Evolutionary conservation across 2,888 invertebrate species (phyloP).

Genomic region (Stramonita haemastoma): DNA sequence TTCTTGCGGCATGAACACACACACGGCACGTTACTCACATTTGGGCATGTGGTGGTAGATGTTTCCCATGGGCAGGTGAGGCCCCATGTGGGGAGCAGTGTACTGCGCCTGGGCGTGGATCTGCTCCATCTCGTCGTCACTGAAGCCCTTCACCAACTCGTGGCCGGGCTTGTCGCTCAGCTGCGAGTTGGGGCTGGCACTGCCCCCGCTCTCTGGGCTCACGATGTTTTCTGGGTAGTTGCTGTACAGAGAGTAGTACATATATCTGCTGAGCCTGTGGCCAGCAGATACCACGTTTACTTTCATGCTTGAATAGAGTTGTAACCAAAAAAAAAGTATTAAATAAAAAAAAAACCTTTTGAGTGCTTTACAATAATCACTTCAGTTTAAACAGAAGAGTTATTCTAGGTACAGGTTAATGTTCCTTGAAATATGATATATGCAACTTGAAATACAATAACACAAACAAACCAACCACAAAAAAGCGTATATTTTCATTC

Average conservation of each 20-base stretch:
- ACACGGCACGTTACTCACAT: conserved; percentile 52
- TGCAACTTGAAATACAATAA: too few species aligned
- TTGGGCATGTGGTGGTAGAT: conserved; percentile 75
- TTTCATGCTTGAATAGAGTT: neutral
- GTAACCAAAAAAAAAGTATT: neutral
- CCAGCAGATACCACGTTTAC: neutral
- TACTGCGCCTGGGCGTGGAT: conserved; percentile 70
- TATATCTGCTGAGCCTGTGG: neutral
- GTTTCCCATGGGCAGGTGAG: conserved; percentile 76
- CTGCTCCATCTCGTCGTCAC: conserved; percentile 84
- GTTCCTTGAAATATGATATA: too few species aligned
- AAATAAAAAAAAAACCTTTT: neutral
- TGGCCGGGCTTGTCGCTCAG: conserved; percentile 95
- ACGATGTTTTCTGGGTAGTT: conserved; percentile 52
- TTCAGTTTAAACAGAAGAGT: too few species aligned
- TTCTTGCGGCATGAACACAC: too few species aligned
- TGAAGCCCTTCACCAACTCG: conserved; percentile 95
- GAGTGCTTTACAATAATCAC: too few species aligned
- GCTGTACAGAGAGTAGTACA: neutral
- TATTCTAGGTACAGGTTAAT: too few species aligned
- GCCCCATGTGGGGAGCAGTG: conserved; percentile 72
- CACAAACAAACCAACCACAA: too few species aligned
- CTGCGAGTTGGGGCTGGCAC: conserved; percentile 89
- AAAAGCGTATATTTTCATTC: too few species aligned
- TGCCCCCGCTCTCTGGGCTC: conserved; percentile 84